Evolutionary conservation across 2,113 vertebrate species (phyloP).

Genomic region (Raja brachyura): DNA sequence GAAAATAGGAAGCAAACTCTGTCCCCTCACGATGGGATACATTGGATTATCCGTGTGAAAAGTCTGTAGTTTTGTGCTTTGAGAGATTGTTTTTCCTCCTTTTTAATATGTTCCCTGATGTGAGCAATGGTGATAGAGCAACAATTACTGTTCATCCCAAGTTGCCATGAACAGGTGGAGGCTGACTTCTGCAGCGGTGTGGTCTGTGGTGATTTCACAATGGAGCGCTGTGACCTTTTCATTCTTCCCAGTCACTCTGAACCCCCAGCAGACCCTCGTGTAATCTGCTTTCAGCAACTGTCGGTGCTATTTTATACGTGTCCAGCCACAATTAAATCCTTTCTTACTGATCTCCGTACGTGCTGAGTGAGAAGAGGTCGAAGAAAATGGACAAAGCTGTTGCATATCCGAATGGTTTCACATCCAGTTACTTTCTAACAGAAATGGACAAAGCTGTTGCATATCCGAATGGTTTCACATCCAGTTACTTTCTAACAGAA

Average conservation of each 20-base stretch:
- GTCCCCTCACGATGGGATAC: background rate
- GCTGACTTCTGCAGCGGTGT: background rate
- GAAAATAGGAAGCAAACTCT: background rate
- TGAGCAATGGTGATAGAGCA: background rate
- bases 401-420: background rate
- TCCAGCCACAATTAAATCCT: background rate
- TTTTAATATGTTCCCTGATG: background rate
- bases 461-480: background rate
- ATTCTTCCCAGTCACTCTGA: background rate
- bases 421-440: background rate
- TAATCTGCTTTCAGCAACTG: background rate
- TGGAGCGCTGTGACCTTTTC: background rate
- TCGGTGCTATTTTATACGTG: background rate
- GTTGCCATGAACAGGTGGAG: background rate
- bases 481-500: background rate
- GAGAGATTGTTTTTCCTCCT: background rate
- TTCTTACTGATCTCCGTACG: background rate
- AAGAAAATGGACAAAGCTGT: background rate
- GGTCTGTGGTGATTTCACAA: background rate
- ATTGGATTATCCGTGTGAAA: background rate
- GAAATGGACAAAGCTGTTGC: background rate
- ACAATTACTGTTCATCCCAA: background rate
- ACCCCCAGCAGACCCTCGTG: background rate
- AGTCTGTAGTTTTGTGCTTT: background rate
- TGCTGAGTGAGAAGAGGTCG: background rate